Evolutionary conservation across 2,888 invertebrate species (phyloP), one percentile per base, ranked within the genome.

Genomic region (Dorcus parallelipipedus): DNA sequence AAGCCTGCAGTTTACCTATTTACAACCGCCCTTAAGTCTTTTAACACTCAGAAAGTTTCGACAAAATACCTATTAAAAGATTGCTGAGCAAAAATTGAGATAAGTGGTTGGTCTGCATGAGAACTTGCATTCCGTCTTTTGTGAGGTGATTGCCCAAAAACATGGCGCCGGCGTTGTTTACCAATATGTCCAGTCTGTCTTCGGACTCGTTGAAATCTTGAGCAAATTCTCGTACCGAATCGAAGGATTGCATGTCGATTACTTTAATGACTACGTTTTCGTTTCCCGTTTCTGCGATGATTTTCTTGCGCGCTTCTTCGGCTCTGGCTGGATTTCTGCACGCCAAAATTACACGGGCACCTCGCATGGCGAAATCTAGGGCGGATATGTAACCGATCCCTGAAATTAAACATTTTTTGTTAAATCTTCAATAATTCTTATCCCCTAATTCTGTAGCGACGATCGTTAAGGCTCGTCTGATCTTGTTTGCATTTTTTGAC

Each of bases 161-260:
- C 7, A 77, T 79, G 0, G 81, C 79, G 0, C 86, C 86, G 0
- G 87, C 87, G 67, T 87, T 88, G 71, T 87, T 86, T 6, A 88
- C 79, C 20, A 88, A 74, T 9, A 86, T 82, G 65, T 88, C 85
- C 49, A 88, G 67, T 66, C 81, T 81, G 0, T 78, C 75, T 72
- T 85, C 84, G 0, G 75, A 69, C 40, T 74, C 73, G 60, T 80
- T 80, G 23, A 89, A 78, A 26, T 82, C 81, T 2, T 82, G 79
- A 0, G 85, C 87, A 71, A 90, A 89, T 33, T 78, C 74, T 50
- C 86, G 77, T 0, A 86, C 79, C 0, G 84, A 84, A 1, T 72
- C 67, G n/a, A 85, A 73, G 0, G 83, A 84, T 1, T 80, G 77
- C 45, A 86, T 70, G 61, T 86, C 83, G 10, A 86, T 65, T 42